A percentile compares a stretch with the other conserved stretches of the same genome.
Conservation (phyloP, 1,140 invertebrate species). For the Aphaenogaster floridana region DNA sequence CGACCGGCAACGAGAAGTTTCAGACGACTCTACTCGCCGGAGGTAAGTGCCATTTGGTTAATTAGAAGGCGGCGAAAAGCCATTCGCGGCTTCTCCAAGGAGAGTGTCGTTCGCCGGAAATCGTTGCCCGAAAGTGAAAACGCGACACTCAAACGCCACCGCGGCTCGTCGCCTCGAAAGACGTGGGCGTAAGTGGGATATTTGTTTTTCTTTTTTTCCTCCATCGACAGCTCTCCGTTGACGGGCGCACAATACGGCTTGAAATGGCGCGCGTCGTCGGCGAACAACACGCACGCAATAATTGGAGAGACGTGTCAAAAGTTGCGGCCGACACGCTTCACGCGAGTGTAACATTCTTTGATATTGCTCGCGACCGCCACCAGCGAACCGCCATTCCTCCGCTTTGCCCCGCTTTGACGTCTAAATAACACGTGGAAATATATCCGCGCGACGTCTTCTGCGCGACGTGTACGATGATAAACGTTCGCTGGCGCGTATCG, state of each 20-base stretch:
- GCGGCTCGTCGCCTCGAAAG: not conserved
- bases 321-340: slow-evolving; percentile 50
- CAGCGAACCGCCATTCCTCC: slow-evolving; percentile 13
- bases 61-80: not conserved
- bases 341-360: slow-evolving; percentile 51
- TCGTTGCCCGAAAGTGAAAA: not conserved
- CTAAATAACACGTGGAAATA: slow-evolving; percentile 26
- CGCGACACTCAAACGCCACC: not conserved
- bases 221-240: slow-evolving; percentile 41
- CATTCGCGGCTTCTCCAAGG: not conserved
- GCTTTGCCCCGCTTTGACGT: slow-evolving; percentile 1
- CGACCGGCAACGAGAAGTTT: not conserved
- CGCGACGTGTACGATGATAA: not conserved
- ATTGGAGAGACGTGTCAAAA: slow-evolving; percentile 57
- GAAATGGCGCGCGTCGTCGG: slow-evolving; percentile 20
- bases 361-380: slow-evolving; percentile 14
- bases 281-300: slow-evolving; percentile 29
- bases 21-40: not conserved
- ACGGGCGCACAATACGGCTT: slow-evolving; percentile 27
- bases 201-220: slow-evolving; percentile 3
- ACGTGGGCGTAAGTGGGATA: not conserved
- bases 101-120: not conserved
- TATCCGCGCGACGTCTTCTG: not conserved
- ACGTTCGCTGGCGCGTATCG: not conserved
- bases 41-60: slow-evolving; percentile 2